Conservation (phyloP, 2,888 invertebrate species). For the Stenodema calcarata region DNA sequence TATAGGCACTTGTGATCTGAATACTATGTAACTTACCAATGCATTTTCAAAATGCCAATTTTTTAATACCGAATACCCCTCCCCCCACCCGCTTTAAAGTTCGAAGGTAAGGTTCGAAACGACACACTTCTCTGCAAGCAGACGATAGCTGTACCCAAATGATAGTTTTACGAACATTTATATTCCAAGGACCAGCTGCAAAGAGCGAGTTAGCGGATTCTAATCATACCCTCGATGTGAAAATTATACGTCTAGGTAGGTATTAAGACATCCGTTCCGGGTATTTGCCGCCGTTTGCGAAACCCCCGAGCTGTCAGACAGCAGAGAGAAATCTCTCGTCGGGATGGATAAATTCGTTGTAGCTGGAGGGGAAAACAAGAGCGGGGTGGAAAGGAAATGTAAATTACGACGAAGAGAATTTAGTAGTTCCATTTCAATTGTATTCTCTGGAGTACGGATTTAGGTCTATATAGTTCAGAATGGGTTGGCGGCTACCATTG, state of each 20-base stretch:
- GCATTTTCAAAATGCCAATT: too few species aligned
- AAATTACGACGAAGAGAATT: slow-evolving; percentile 3
- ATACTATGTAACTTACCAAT: too few species aligned
- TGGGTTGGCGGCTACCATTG: not conserved
- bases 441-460: not conserved
- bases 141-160: not conserved
- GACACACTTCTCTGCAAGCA: not conserved
- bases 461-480: slow-evolving; percentile 21
- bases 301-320: not conserved
- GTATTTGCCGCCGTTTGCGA: not conserved
- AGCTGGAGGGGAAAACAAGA: not conserved
- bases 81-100: too few species aligned
- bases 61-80: too few species aligned
- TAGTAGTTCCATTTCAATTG: slow-evolving; percentile 25
- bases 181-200: slow-evolving; percentile 5
- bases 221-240: slow-evolving; percentile 22
- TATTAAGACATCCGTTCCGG: slow-evolving; percentile 25
- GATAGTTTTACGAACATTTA: not conserved
- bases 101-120: too few species aligned
- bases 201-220: not conserved
- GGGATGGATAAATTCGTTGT: slow-evolving; percentile 25
- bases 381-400: not conserved
- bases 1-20: too few species aligned
- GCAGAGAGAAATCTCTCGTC: not conserved
- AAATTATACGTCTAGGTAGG: slow-evolving; percentile 28